phyloP scores from a whole-genome alignment of 2,113 vertebrate species.

The Cinclus cinclus region DNA sequence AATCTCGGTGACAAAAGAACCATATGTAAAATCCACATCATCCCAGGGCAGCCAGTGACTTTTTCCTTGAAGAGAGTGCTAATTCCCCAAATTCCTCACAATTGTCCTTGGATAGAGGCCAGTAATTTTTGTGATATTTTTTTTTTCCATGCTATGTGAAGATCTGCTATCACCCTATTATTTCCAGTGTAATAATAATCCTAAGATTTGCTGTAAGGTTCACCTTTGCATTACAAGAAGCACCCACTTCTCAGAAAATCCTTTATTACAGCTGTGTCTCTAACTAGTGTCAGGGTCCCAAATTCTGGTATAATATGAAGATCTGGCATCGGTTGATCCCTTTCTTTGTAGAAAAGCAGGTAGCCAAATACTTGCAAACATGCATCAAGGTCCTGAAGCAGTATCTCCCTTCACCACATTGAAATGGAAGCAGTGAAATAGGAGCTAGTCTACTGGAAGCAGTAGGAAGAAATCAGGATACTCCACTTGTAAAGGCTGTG shows the following conservation, averaged over 20 bases:
- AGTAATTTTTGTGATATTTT: neutral
- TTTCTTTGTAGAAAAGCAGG: neutral
- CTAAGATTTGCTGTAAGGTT: neutral
- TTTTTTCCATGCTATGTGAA: neutral
- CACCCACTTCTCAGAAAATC: neutral
- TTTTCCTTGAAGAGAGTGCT: neutral
- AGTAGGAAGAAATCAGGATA: neutral
- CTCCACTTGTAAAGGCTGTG: neutral
- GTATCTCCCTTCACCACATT: neutral
- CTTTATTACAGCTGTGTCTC: neutral
- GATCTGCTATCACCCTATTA: neutral
- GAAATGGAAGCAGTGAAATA: neutral
- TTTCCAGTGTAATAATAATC: neutral
- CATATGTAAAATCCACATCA: neutral
- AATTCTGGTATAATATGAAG: neutral
- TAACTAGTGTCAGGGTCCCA: neutral
- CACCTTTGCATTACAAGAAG: neutral
- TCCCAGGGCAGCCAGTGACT: neutral
- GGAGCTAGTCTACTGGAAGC: neutral
- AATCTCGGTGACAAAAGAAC: slow-evolving; percentile 21
- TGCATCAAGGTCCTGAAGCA: neutral
- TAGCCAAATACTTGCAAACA: neutral
- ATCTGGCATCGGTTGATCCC: neutral
- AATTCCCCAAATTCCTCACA: slow-evolving; percentile 10
- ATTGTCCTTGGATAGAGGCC: neutral